A percentile compares a stretch with the other conserved stretches of the same genome.
phyloP scores from a whole-genome alignment of 2,888 invertebrate species.

The Netelia virgata region DNA sequence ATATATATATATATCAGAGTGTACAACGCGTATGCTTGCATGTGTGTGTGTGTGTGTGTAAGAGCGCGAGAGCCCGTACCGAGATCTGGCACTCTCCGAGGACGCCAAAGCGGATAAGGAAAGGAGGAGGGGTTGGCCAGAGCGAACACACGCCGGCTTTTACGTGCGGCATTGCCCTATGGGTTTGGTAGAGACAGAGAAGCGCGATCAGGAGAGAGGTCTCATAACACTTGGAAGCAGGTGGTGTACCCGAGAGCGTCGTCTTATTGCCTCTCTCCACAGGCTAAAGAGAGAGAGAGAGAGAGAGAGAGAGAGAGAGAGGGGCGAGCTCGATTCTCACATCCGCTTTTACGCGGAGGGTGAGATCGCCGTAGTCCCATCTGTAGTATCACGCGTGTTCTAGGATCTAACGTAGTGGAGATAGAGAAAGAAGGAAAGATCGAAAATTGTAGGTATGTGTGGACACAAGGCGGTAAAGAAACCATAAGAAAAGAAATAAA shows the following conservation, averaged over 20 bases:
- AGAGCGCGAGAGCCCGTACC: background rate
- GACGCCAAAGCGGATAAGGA: conserved; percentile 27
- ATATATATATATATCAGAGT: conserved; percentile 6
- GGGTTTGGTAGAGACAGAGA: conserved; percentile 37
- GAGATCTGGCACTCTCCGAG: conserved; percentile 46
- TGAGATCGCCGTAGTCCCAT: conserved; percentile 33
- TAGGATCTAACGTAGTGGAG: conserved; percentile 40
- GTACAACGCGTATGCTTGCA: background rate
- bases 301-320: conserved; percentile 59
- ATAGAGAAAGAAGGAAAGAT: conserved; percentile 29
- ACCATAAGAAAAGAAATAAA: conserved; percentile 15
- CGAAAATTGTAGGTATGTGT: conserved; percentile 36
- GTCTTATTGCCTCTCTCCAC: conserved; percentile 77
- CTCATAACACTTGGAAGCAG: conserved; percentile 82
- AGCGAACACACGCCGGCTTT: conserved; percentile 16
- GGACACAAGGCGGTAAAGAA: conserved; percentile 29
- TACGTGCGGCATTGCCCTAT: conserved; percentile 46
- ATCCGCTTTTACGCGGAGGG: conserved; percentile 35
- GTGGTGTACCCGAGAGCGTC: conserved; percentile 75
- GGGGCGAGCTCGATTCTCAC: conserved; percentile 74
- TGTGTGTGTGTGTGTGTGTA: conserved; percentile 37
- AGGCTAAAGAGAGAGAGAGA: conserved; percentile 43
- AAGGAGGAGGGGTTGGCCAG: conserved; percentile 9
- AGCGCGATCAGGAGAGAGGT: conserved; percentile 68
- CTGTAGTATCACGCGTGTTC: conserved; percentile 31